Evolutionary conservation across 1,140 invertebrate species (phyloP).

Genomic region (Caenorhabditis tropicalis): DNA sequence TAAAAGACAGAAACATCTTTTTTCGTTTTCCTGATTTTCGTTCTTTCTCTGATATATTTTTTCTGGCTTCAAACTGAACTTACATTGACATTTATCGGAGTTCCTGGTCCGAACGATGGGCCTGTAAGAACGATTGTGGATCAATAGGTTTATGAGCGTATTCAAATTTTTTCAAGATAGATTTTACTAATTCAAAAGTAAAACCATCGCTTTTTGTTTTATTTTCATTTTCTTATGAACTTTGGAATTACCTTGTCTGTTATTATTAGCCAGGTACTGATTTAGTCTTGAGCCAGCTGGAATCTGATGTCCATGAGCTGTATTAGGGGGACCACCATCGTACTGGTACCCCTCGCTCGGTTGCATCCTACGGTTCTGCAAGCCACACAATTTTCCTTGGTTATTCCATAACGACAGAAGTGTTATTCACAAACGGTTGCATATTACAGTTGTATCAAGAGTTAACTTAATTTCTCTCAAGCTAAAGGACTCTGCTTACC

Average conservation of each 20-base stretch:
- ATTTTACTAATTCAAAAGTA: too few species aligned
- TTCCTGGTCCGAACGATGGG: slow-evolving; percentile 24
- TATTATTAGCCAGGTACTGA: slow-evolving; percentile 25
- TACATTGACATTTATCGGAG: background rate
- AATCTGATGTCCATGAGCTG: background rate
- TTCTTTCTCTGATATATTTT: too few species aligned
- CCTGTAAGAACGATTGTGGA: background rate
- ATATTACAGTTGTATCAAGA: background rate
- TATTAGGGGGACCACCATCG: background rate
- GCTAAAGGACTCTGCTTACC: background rate
- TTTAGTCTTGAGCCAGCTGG: slow-evolving; percentile 16
- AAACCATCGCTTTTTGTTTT: too few species aligned
- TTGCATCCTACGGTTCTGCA: slow-evolving; percentile 12
- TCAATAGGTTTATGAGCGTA: background rate
- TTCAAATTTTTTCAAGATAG: background rate
- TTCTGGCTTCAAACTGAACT: too few species aligned
- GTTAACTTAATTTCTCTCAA: background rate
- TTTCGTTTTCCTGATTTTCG: too few species aligned
- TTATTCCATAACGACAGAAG: too few species aligned
- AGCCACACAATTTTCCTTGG: too few species aligned
- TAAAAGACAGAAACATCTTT: too few species aligned
- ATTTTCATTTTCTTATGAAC: background rate
- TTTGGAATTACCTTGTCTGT: background rate
- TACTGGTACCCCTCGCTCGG: slow-evolving; percentile 2
- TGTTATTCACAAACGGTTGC: background rate